A percentile compares a stretch with the other conserved stretches of the same genome.
Evolutionary conservation across 1,140 invertebrate genomes (phyloP).

Genomic region (Listronotus bonariensis): DNA sequence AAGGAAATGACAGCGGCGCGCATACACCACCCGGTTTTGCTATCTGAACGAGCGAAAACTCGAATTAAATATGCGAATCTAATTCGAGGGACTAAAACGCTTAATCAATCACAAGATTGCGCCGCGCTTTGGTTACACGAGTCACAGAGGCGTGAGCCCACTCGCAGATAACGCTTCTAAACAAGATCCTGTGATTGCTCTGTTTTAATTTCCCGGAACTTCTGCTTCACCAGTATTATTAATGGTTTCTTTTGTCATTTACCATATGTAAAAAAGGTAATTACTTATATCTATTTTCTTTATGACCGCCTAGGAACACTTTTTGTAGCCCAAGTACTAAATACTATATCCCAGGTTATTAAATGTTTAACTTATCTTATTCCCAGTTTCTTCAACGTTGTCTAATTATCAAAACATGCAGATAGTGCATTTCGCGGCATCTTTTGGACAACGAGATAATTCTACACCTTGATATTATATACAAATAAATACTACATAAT

Average conservation of each 20-base stretch:
- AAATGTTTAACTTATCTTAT: too few relatives aligned
- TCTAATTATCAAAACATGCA: too few relatives aligned
- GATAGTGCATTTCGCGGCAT: too few relatives aligned
- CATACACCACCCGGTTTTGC: slow-evolving; percentile 12
- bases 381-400: too few relatives aligned
- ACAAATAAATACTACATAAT: too few relatives aligned
- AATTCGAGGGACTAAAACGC: slow-evolving; percentile 48
- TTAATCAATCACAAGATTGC: slow-evolving; percentile 50
- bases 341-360: too few relatives aligned
- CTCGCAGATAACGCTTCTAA: slow-evolving; percentile 13
- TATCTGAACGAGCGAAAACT: slow-evolving; percentile 33
- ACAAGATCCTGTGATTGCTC: slow-evolving; percentile 10
- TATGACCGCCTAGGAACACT: too few relatives aligned
- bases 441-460: too few relatives aligned
- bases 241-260: slow-evolving; percentile 2
- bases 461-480: too few relatives aligned
- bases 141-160: slow-evolving; percentile 12
- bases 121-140: not conserved
- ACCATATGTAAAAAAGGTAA: too few relatives aligned
- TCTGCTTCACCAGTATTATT: not conserved
- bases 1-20: slow-evolving; percentile 39
- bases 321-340: too few relatives aligned
- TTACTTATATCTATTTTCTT: too few relatives aligned
- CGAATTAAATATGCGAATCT: slow-evolving; percentile 52
- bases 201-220: slow-evolving; percentile 10